phyloP scores from a whole-genome alignment of 1,140 invertebrate species.

The Diplogasteroides magnus region DNA sequence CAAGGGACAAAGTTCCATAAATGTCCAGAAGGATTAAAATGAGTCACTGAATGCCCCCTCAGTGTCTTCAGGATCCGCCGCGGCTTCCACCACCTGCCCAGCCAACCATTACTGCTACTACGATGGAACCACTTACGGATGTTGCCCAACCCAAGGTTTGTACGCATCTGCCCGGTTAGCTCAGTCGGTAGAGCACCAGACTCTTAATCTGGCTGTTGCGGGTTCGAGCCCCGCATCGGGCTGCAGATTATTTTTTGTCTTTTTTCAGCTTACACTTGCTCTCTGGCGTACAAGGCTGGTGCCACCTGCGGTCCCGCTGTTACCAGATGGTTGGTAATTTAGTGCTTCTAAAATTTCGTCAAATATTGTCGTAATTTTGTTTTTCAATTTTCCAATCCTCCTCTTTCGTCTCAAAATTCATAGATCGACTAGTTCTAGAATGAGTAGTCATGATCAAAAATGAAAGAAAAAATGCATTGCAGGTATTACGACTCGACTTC shows the following conservation, averaged over 20 bases:
- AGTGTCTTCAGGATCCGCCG: too few relatives aligned
- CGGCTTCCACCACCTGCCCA: conserved; percentile 51
- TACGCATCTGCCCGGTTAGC: conserved; percentile 28
- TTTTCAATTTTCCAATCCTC: too few relatives aligned
- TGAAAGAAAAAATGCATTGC: too few relatives aligned
- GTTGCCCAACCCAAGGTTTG: conserved; percentile 51
- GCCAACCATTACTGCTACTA: conserved; percentile 56
- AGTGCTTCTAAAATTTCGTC: too few relatives aligned
- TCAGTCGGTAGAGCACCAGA: conserved; percentile 40
- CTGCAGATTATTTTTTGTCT: conserved; percentile 8
- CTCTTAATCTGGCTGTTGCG: conserved; percentile 40
- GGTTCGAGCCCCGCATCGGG: conserved; percentile 36
- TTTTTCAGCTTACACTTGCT: conserved; percentile 52
- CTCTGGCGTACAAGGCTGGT: conserved; percentile 48
- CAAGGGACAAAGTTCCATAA: too few relatives aligned
- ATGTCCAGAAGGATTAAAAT: too few relatives aligned
- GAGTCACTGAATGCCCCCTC: too few relatives aligned
- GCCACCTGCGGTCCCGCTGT: conserved; percentile 52
- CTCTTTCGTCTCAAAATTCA: too few relatives aligned
- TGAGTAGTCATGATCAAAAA: too few relatives aligned
- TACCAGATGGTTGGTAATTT: too few relatives aligned
- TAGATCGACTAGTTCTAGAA: too few relatives aligned
- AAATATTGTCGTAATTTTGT: too few relatives aligned
- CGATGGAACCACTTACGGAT: conserved; percentile 54
- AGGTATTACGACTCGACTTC: conserved; percentile 55